Percentiles rank a stretch among this genome's conserved stretches.
These are phyloP conservation scores for Chondrosia reniformis DNA, from an alignment of 37 sponge, comb jelly and placozoan species.

Conservation along the genomic window DNA sequence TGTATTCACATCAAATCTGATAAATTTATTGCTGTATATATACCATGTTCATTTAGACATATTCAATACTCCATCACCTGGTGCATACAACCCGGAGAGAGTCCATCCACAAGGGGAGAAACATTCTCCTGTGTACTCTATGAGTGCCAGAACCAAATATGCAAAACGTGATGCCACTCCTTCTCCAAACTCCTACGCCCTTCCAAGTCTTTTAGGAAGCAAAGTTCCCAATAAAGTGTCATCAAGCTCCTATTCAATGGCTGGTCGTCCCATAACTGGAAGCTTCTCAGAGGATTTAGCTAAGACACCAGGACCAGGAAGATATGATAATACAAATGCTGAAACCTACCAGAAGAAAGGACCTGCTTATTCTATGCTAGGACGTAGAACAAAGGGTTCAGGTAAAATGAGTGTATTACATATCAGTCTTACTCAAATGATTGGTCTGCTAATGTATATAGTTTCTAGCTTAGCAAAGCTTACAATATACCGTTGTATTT, in stretches of 20 bases:
- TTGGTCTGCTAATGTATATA: too few species aligned
- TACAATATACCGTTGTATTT: too few species aligned
- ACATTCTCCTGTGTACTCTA: constrained; percentile 93
- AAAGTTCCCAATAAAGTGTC: constrained; percentile 77
- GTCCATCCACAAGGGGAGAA: constrained; percentile 91
- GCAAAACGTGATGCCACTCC: constrained; percentile 84
- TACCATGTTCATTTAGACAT: constrained; percentile 28
- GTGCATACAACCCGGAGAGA: constrained; percentile 87
- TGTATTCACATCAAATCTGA: not conserved
- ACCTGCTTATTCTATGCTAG: constrained; percentile 93
- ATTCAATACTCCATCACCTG: constrained; percentile 93
- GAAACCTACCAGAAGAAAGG: constrained; percentile 57
- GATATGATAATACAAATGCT: constrained; percentile 67
- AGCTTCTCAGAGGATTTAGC: constrained; percentile 93
- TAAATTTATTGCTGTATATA: not conserved
- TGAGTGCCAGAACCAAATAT: constrained; percentile 83
- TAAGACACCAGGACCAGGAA: constrained; percentile 95
- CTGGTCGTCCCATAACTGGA: constrained; percentile 65
- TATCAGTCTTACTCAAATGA: too few species aligned
- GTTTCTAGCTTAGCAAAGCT: too few species aligned
- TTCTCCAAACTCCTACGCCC: constrained; percentile 92
- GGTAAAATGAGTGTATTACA: too few species aligned
- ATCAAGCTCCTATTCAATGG: constrained; percentile 87
- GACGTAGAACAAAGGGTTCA: constrained; percentile 71
- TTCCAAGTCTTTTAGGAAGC: constrained; percentile 85